Percentiles rank a stretch among this genome's conserved stretches.
phyloP scores from a whole-genome alignment of 92 coral and sea anemone species.

The Scolanthus callimorphus region DNA sequence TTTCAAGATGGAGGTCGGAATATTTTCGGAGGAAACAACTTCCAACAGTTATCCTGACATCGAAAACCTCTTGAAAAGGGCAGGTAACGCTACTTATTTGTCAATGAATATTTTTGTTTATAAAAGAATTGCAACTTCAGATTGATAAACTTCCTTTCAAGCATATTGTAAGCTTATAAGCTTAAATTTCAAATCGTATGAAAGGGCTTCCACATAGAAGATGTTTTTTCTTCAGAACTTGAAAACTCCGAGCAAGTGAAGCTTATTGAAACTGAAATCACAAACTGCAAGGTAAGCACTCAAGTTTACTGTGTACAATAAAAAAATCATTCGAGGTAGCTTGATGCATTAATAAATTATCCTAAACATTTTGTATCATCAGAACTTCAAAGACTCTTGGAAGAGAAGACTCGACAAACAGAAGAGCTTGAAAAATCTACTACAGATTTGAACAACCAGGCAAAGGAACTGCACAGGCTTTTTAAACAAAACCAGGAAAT shows the following conservation, averaged over 20 bases:
- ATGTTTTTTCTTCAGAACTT: conserved; percentile 48
- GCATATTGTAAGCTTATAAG: not conserved
- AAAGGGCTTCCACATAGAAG: no score
- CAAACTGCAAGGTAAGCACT: conserved; percentile 56
- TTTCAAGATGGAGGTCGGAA: not conserved
- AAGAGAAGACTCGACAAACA: conserved; percentile 37
- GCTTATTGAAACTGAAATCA: conserved; percentile 83
- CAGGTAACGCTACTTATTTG: conserved; percentile 46
- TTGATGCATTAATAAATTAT: no score
- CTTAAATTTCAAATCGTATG: no score
- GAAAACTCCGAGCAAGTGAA: conserved; percentile 85
- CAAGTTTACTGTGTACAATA: not conserved
- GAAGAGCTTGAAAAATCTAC: conserved; percentile 79
- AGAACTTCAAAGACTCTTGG: conserved; percentile 73
- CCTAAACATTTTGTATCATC: no score
- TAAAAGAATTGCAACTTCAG: not conserved
- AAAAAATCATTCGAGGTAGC: no score
- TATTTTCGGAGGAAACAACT: not conserved
- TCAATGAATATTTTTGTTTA: no score
- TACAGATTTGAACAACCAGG: conserved; percentile 71
- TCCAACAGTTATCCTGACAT: conserved; percentile 59
- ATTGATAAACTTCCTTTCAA: not conserved
- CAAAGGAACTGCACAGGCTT: conserved; percentile 81
- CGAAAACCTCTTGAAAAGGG: conserved; percentile 82
- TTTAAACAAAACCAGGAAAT: conserved; percentile 89